A percentile compares a stretch with the other conserved stretches of the same genome.
phyloP scores from a whole-genome alignment of 2,113 vertebrate genomes.

The Chiloscyllium plagiosum region DNA sequence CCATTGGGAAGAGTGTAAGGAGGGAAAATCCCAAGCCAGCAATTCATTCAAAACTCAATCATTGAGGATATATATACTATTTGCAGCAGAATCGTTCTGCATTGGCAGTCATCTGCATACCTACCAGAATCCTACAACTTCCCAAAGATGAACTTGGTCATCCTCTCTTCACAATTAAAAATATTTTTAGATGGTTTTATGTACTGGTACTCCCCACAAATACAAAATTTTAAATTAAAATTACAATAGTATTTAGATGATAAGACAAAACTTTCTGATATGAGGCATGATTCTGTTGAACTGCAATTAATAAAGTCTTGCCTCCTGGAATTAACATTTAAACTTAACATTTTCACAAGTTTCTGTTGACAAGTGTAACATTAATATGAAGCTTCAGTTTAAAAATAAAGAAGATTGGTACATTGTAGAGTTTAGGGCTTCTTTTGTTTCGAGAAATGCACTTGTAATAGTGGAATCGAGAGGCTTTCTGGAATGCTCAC shows the following conservation, averaged over 20 bases:
- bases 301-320: neutral
- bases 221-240: neutral
- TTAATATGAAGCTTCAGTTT: neutral
- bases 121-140: neutral
- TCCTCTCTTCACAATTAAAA: neutral
- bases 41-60: neutral
- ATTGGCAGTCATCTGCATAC: neutral
- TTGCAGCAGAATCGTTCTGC: neutral
- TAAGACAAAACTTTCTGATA: neutral
- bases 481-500: neutral
- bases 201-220: neutral
- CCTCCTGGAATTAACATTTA: neutral
- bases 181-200: neutral
- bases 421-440: neutral
- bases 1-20: neutral
- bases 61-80: neutral
- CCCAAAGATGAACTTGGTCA: neutral
- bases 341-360: neutral
- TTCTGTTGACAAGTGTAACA: neutral
- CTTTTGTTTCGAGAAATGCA: neutral
- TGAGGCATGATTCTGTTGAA: neutral
- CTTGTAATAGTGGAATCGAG: neutral
- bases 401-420: neutral
- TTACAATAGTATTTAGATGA: neutral
- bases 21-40: neutral